Conservation (phyloP, 2,113 vertebrate genomes). For the Nothoprocta perdicaria region DNA sequence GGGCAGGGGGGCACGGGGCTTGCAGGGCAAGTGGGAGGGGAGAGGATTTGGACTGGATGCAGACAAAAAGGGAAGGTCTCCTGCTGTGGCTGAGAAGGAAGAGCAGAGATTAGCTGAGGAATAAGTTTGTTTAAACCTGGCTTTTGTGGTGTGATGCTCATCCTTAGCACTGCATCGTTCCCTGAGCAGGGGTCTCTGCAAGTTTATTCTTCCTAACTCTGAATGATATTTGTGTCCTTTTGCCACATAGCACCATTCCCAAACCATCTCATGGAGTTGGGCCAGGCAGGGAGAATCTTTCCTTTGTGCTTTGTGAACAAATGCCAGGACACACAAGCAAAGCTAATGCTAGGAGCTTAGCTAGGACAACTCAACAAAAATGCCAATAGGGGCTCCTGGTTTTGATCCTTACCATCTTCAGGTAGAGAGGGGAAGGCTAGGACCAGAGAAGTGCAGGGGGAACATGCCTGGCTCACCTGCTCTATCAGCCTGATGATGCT, state of each 20-base stretch:
- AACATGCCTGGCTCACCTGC: conserved; percentile 80
- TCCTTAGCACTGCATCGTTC: not conserved
- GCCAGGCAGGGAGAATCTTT: not conserved
- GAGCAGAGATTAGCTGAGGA: not conserved
- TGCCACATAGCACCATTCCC: not conserved
- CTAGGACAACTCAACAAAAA: not conserved
- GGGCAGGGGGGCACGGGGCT: conserved; percentile 1
- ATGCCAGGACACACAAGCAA: not conserved
- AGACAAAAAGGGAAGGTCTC: not conserved
- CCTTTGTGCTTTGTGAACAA: not conserved
- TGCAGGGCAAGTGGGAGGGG: conserved; percentile 35
- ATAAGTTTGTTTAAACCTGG: not conserved
- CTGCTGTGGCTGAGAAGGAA: not conserved
- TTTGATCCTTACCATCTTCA: not conserved
- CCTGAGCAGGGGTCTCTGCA: not conserved
- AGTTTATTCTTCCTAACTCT: not conserved
- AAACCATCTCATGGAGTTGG: not conserved
- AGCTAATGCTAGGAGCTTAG: not conserved
- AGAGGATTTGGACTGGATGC: not conserved
- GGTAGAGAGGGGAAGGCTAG: not conserved
- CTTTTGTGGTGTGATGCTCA: not conserved
- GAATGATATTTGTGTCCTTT: not conserved
- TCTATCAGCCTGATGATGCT: conserved; percentile 97
- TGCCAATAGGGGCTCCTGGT: not conserved
- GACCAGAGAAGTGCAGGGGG: not conserved